Evolutionary conservation across 2,797 vertebrate genomes (phyloP).

Genomic region (Gobionotothen gibberifrons): DNA sequence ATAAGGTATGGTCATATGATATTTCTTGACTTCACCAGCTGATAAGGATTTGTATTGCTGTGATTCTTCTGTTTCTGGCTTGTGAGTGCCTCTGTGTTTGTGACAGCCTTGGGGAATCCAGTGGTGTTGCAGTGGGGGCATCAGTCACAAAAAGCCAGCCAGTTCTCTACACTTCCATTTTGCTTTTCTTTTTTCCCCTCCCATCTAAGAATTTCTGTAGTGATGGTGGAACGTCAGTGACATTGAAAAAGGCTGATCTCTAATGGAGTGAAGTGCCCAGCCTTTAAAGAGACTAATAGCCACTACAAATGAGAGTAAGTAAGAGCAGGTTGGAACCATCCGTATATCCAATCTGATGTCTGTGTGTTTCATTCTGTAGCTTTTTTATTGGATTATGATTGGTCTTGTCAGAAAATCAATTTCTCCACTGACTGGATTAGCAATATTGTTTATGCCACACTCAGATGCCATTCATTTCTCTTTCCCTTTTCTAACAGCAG

Average conservation of each 20-base stretch:
- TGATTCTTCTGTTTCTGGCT: slow-evolving; percentile 1
- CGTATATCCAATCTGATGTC: background rate
- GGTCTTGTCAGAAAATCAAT: slow-evolving; percentile 52
- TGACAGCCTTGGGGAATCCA: slow-evolving; percentile 18
- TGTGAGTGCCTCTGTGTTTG: slow-evolving; percentile 14
- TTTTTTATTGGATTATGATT: slow-evolving; percentile 31
- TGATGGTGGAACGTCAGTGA: slow-evolving; percentile 12
- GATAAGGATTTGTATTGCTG: slow-evolving; percentile 4
- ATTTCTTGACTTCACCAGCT: background rate
- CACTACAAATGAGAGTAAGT: slow-evolving; percentile 15
- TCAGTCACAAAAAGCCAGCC: slow-evolving; percentile 13
- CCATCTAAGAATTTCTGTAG: background rate
- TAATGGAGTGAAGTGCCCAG: slow-evolving; percentile 40
- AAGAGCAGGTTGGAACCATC: background rate
- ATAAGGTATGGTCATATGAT: background rate
- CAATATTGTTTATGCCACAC: slow-evolving; percentile 25
- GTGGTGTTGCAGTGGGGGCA: slow-evolving; percentile 1
- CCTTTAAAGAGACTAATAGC: slow-evolving; percentile 36
- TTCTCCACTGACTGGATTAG: slow-evolving; percentile 24
- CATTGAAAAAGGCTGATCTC: slow-evolving; percentile 31
- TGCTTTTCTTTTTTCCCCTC: slow-evolving; percentile 31
- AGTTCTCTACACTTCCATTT: slow-evolving; percentile 14
- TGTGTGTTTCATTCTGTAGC: slow-evolving; percentile 4
- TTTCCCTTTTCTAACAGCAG: slow-evolving; percentile 21
- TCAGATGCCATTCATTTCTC: slow-evolving; percentile 18